Evolutionary conservation across 2,797 vertebrate species (phyloP).

Genomic region (Betta splendens): DNA sequence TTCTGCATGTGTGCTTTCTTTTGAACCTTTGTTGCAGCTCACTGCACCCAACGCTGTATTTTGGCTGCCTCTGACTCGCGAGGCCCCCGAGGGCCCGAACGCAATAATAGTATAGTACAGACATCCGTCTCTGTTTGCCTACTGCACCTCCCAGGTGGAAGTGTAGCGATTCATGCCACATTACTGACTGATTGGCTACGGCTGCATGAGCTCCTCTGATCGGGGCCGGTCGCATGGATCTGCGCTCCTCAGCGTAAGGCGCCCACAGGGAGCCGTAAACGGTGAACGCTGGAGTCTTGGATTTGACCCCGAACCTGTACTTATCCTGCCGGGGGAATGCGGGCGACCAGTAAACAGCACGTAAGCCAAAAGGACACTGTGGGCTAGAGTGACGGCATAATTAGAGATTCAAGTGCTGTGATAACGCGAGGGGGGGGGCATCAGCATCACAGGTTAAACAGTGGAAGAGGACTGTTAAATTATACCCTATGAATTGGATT

Average conservation of each 20-base stretch:
- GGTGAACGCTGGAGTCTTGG: conserved; percentile 49
- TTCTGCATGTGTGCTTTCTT: conserved; percentile 21
- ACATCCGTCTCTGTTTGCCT: conserved; percentile 46
- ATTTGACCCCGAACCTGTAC: conserved; percentile 62
- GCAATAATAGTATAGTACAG: conserved; percentile 46
- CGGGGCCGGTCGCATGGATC: conserved; percentile 60
- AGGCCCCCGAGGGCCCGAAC: conserved; percentile 26
- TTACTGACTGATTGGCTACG: conserved; percentile 67
- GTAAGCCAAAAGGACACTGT: conserved; percentile 26
- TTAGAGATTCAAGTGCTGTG: conserved; percentile 19
- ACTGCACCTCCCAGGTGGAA: conserved; percentile 57
- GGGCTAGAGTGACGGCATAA: conserved; percentile 26
- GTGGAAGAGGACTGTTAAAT: no score
- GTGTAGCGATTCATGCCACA: conserved; percentile 64
- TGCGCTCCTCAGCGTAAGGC: conserved; percentile 41
- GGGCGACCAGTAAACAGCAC: conserved; percentile 41
- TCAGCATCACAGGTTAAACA: no score
- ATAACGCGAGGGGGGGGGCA: not conserved
- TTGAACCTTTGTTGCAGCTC: conserved; percentile 44
- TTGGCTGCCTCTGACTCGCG: conserved; percentile 36
- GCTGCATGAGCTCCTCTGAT: conserved; percentile 57
- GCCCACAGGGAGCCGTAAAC: conserved; percentile 58
- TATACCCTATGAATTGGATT: not conserved
- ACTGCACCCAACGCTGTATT: conserved; percentile 34
- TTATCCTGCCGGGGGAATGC: conserved; percentile 40